A percentile compares a stretch with the other conserved stretches of the same genome.
These are phyloP conservation scores for Xestia c-nigrum DNA, from an alignment of 2,888 invertebrate genomes.

Conservation along the genomic window DNA sequence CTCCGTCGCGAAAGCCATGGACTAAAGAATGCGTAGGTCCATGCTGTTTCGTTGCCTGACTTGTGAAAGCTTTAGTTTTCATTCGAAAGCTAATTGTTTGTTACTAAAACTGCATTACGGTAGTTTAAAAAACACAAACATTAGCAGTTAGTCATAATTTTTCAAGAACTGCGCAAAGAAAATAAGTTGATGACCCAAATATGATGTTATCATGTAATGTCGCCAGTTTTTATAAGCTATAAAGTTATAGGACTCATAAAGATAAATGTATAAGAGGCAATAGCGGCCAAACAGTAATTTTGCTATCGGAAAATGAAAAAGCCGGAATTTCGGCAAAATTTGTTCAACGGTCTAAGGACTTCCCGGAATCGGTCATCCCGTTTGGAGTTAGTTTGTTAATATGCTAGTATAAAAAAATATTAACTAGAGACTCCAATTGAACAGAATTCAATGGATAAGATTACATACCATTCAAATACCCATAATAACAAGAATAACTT, in stretches of 20 bases:
- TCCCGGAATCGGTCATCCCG: neutral
- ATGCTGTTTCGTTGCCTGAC: slow-evolving; percentile 33
- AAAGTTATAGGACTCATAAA: slow-evolving; percentile 39
- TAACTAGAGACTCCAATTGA: slow-evolving; percentile 1
- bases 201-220: slow-evolving; percentile 43
- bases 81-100: slow-evolving; percentile 22
- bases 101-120: neutral
- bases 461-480: slow-evolving; percentile 11
- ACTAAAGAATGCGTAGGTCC: slow-evolving; percentile 65
- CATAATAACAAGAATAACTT: slow-evolving; percentile 24
- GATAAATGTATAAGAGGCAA: slow-evolving; percentile 27
- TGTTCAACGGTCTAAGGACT: neutral
- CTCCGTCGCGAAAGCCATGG: slow-evolving; percentile 75
- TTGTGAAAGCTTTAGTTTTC: slow-evolving; percentile 27
- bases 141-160: slow-evolving; percentile 5
- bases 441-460: slow-evolving; percentile 17
- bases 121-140: neutral
- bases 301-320: slow-evolving; percentile 13
- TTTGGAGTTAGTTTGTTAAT: slow-evolving; percentile 5
- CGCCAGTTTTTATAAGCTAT: slow-evolving; percentile 22
- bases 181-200: slow-evolving; percentile 41
- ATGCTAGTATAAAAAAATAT: neutral
- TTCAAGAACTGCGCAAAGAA: slow-evolving; percentile 29
- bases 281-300: slow-evolving; percentile 6
- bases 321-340: neutral